Base-by-base conservation (phyloP, 2,113 vertebrate genomes). In the Tetrao urogallus region DNA sequence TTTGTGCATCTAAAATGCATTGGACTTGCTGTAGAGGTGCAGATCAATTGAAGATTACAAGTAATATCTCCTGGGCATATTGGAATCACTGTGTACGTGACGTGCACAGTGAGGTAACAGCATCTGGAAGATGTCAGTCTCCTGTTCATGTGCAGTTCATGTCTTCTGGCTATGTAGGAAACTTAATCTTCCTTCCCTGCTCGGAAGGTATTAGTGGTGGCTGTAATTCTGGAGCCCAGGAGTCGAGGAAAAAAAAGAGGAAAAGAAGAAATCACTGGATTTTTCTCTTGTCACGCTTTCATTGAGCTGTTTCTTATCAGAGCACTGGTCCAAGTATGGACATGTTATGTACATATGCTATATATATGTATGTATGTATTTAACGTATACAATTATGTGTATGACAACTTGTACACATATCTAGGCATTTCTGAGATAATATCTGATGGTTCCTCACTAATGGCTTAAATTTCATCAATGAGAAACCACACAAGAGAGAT, bases 91-190 rank as follows among this genome's bases (percentile, higher is more conserved):
- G 11, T 12, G n/a, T 63, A 25, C n/a, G 28, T 80, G 50, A 56
- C 28, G 27, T 27, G 38, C 30, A 13, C 8, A 34, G 34, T 24
- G 69, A 80, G 48, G 73, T 14, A 61, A 66, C n/a, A 93, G 67
- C 85, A 91, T 80, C 90, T 88, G 90, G 75, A 92, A 65, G 38
- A 89, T 50, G 82, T 82, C 76, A 86, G 50, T 74, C 64, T 83
- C 56, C 69, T 67, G 34, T 60, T 83, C 8, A 13, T n/a, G 22
- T 28, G 45, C 17, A 71, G 28, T 17, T 28, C 30, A 0, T 43
- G 45, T 65, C 69, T 81, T 30, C 76, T 67, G 64, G 6, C 21
- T 71, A 0, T 16, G 3, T 16, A 65, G 57, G 86, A 78, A 67
- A 93, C 8, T 27, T 42, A 13, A 60, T 42, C 38, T 91, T 90